Base-by-base conservation (phyloP, 2,888 invertebrate species). In the Cryptocheilus praepositus region DNA sequence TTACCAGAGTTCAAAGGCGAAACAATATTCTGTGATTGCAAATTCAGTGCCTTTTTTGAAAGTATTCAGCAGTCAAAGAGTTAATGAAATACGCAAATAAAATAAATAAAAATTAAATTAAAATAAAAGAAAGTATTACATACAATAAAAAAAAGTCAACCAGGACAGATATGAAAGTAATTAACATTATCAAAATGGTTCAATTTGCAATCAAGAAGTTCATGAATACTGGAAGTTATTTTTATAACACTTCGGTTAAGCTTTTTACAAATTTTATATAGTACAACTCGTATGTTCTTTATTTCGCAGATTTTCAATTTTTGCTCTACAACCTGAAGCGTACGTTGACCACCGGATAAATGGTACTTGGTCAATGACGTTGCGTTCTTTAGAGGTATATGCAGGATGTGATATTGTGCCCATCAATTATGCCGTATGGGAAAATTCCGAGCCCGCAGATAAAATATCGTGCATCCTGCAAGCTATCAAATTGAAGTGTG, bases 381-480 rank as follows among this genome's bases (percentile, higher is more conserved):
- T 92, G 1, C 92, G 91, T 79, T 90, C 91, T 3, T 81, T 94
- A 53, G 92, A 93, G 86, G 87, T 89, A 28, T 88, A 90, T 65
- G 66, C 78, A 28, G 92, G 92, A n/a, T 90, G 90, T 79, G 89
- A 89, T 0, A 89, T 92, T 0, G 90, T 94, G 1, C 89, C 91
- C 0, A 83, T 94, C 56, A 91, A 91, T 80, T 76, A 89, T 15
- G 83, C 81, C 49, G 88, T 89, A 64, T 94, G 93, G 93, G 78
- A 88, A 5, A 82, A 83, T 2, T 85, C 93, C 5, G 89, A 91
- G 0, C 89, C 90, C 51, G 89, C 91, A 77, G 93, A 94, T 85
- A 91, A 91, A 77, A 91, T 92, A 70, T 92, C 92, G 0, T 93
- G 92, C 82, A 85, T 94, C 44, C 91, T 93, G 90, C 89, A 92